These are phyloP conservation scores for Lycia hirtaria DNA, from an alignment of 2,888 invertebrate genomes.

Conservation along the genomic window DNA sequence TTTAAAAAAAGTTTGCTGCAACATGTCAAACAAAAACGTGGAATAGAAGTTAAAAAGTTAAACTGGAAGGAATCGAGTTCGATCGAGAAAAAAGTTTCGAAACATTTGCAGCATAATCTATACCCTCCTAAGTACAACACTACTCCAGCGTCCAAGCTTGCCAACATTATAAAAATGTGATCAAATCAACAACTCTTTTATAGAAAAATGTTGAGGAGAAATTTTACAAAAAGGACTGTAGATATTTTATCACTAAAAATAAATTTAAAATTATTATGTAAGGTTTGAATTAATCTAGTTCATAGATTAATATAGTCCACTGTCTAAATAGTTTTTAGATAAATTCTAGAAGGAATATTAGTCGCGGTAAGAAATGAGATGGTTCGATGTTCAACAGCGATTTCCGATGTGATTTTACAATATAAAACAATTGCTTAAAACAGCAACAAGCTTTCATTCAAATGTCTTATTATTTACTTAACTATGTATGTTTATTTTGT, in stretches of 20 bases:
- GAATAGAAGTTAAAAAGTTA: slow-evolving; percentile 40
- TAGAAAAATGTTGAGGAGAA: slow-evolving; percentile 45
- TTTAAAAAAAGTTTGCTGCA: slow-evolving; percentile 74
- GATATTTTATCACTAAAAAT: slow-evolving; percentile 22
- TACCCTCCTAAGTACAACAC: slow-evolving; percentile 72
- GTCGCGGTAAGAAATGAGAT: slow-evolving; percentile 32
- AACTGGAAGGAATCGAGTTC: slow-evolving; percentile 50
- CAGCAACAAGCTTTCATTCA: slow-evolving; percentile 65
- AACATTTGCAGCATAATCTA: slow-evolving; percentile 64
- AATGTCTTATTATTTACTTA: slow-evolving; percentile 56
- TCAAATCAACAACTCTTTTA: slow-evolving; percentile 54
- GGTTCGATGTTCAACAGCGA: slow-evolving; percentile 40
- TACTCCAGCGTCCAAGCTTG: slow-evolving; percentile 45
- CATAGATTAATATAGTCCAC: slow-evolving; percentile 30
- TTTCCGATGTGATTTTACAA: slow-evolving; percentile 41
- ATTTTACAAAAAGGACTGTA: slow-evolving; percentile 46
- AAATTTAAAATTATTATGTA: slow-evolving; percentile 18
- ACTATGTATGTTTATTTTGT: slow-evolving; percentile 51
- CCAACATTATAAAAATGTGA: slow-evolving; percentile 69
- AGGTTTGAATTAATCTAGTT: slow-evolving; percentile 20
- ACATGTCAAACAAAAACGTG: slow-evolving; percentile 51
- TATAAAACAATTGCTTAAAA: slow-evolving; percentile 68
- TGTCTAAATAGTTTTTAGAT: slow-evolving; percentile 38
- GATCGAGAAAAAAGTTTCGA: slow-evolving; percentile 36
- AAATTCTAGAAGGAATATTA: slow-evolving; percentile 34